Evolutionary conservation across 2,113 vertebrate species (phyloP), one percentile per base, ranked within the genome.

Genomic region (Callipepla squamata): DNA sequence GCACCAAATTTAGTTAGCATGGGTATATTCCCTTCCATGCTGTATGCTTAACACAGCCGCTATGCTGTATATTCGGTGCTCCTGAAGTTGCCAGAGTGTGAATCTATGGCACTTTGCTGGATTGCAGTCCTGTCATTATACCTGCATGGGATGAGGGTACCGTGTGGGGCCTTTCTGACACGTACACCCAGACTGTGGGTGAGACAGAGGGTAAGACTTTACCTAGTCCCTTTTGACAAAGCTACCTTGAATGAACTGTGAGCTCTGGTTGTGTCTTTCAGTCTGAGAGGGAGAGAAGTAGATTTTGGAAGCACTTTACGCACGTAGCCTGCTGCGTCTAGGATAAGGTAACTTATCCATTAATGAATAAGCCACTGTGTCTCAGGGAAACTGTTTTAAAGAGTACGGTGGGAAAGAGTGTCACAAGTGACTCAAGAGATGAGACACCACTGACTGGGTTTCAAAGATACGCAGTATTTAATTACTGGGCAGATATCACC

Each of bases 381-480:
- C 87, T 63, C 68, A 89, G 79, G 79, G 87, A 89, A 87, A 73
- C 72, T 89, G 45, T 40, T 90, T 76, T 70, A 36, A 88, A 77
- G 25, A 59, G 57, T 36, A 48, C 55, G 17, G 84, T 77, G 81
- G 55, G 63, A 82, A 87, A 95, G 59, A 95, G 87, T 75, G 77
- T 86, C 90, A 79, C 74, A 61, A 72, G 11, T 72, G 69, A 72
- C 89, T 94, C 7, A 4, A 75, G 45, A 91, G 96, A 93, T 65
- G 59, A 85, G 93, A 94, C 76, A 93, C 79, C 57, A 42, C 68
- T 70, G 93, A 45, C 90, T 90, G 80, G 76, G 68, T 96, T 96
- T 95, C 96, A 92, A 69, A 93, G 94, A 93, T 87, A 90, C 1
- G 42, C 62, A 30, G 92, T 94, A 93, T 95, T 94, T 93, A 94